Base-by-base conservation (phyloP, 2,888 invertebrate genomes). In the Phaonia tiefii region DNA sequence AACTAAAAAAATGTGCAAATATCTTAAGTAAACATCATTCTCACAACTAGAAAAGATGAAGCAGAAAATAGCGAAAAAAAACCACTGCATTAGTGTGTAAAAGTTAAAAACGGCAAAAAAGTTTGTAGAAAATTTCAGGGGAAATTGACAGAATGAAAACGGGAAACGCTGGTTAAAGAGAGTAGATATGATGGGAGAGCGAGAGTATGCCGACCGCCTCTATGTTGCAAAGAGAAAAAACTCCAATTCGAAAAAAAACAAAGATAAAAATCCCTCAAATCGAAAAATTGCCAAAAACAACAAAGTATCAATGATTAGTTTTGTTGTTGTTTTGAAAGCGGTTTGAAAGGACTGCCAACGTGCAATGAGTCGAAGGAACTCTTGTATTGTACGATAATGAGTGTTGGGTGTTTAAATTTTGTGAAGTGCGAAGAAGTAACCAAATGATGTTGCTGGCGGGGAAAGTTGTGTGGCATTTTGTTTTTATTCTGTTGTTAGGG, bases 1-100 rank as follows among this genome's bases (percentile, higher is more conserved):
- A n/a, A n/a, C n/a, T n/a, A 44, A 51, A 51, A 77, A 56, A 81
- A n/a, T n/a, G 81, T 81, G 81, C 78, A 72, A 81, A 78, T 72
- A 42, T 75, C 17, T 51, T 46, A 70, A 71, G 63, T 69, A 72
- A 78, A 77, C 67, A 58, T 31, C 31, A 39, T 11, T 20, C 11
- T 39, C 58, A 37, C 25, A 54, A n/a, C 67, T 39, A 72, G n/a
- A 69, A 74, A 75, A 63, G 7, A 39, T 22, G 49, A 11, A 13
- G 7, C 17, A 54, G 42, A 49, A 67, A 44, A 2, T 17, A 13
- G 44, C 46, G n/a, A 42, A 46, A 71, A 65, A 51, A 60, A 8
- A 39, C 31, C 1, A 31, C 31, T 37, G 70, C 15, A 31, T 42
- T 22, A 20, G 11, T 26, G 65, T 60, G 31, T 26, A 56, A 54